Evolutionary conservation across 2,888 invertebrate species (phyloP).

Genomic region (Brenthis ino): DNA sequence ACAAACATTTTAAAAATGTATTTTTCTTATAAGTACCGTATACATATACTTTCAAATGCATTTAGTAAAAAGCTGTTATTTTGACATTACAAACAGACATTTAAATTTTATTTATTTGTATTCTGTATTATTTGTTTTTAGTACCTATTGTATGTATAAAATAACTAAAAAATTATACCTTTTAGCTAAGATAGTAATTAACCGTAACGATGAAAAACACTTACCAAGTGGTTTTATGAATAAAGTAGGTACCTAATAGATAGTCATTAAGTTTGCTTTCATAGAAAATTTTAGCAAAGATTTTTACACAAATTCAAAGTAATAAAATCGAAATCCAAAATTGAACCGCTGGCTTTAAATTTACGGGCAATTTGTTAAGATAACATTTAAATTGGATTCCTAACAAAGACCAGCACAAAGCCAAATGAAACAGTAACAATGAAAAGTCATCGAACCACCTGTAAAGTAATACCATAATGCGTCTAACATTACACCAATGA

Average conservation of each 20-base stretch:
- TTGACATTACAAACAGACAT: too few relatives aligned
- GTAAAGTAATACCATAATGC: slow-evolving; percentile 62
- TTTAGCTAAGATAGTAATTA: too few relatives aligned
- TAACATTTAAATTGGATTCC: slow-evolving; percentile 16
- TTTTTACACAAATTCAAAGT: not conserved
- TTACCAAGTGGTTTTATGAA: too few relatives aligned
- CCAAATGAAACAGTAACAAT: slow-evolving; percentile 41
- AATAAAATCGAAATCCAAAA: not conserved
- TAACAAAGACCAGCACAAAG: slow-evolving; percentile 14
- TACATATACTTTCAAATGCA: too few relatives aligned
- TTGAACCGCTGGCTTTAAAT: not conserved
- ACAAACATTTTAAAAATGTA: too few relatives aligned
- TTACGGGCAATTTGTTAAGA: slow-evolving; percentile 11
- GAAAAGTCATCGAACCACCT: slow-evolving; percentile 68
- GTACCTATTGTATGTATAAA: too few relatives aligned
- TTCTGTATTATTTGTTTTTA: too few relatives aligned
- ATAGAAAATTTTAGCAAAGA: not conserved
- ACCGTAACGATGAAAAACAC: too few relatives aligned
- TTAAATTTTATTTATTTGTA: too few relatives aligned
- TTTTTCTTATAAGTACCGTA: too few relatives aligned
- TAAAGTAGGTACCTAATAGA: not conserved
- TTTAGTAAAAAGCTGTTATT: too few relatives aligned
- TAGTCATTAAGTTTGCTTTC: not conserved
- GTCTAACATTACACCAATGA: slow-evolving; percentile 61
- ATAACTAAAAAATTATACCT: too few relatives aligned